Evolutionary conservation across 2,888 invertebrate species (phyloP), one percentile per base, ranked within the genome.

Genomic region (Apomyelois bistriatella): DNA sequence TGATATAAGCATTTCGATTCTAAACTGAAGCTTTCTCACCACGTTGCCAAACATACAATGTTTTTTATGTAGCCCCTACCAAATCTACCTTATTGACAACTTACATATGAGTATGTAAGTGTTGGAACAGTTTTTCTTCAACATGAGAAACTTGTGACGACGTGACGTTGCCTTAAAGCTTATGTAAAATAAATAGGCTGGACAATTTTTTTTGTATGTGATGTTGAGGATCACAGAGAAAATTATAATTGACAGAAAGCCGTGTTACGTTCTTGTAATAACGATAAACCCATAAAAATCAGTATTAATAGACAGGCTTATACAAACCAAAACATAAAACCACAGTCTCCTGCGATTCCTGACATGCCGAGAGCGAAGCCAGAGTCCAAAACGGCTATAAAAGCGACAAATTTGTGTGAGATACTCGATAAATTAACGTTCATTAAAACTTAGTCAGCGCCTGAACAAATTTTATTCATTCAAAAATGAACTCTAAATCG

Each of bases 321-420:
- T 58, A 70, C 70, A 66, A 80, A 82, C 78, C 72, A 72, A 82
- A 84, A 82, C 80, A 81, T 64, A 55, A 67, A 64, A 69, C 65
- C 60, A 68, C 68, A 53, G 65, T 61, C 69, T 63, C 53, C 68
- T 63, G 68, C 65, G 66, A 74, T 71, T 71, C 79, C 70, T 63
- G 64, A 70, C 72, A 78, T 76, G 72, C 70, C 69, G 70, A 64
- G 62, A 67, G 68, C 65, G 76, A 79, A 79, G 52, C 74, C 72
- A 70, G 32, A 46, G 73, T 66, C 70, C 70, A 66, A 65, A 78
- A 72, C 72, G 70, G 64, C 74, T 70, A 72, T 83, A 79, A 83
- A 82, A 73, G 76, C 79, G 82, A 83, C 85, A 82, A 82, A 84
- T 84, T 79, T 72, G 76, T 79, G 71, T 68, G 61, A 66, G 67